phyloP scores from a whole-genome alignment of 2,888 invertebrate genomes.

The Papilio protenor region DNA sequence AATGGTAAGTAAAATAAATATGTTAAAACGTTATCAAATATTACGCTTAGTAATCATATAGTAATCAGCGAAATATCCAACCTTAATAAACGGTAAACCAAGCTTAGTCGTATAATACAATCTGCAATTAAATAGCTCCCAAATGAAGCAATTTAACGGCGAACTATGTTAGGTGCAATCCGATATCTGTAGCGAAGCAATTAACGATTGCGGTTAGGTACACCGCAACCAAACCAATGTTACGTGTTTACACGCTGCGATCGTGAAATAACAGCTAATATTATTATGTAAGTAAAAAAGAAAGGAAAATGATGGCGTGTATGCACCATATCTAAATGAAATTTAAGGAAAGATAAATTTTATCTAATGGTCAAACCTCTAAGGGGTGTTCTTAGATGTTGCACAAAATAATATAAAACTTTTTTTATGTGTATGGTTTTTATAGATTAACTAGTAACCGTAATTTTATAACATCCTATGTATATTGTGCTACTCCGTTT shows the following conservation, averaged over 20 bases:
- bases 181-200: slow-evolving; percentile 32
- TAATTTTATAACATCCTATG: background rate
- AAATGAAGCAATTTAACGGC: slow-evolving; percentile 19
- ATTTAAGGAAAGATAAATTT: background rate
- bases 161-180: slow-evolving; percentile 11
- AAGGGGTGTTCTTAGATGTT: no score
- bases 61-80: background rate
- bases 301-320: no score
- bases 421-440: background rate
- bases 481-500: background rate
- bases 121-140: slow-evolving; percentile 2
- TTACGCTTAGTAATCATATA: no score
- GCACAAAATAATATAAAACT: background rate
- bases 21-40: background rate
- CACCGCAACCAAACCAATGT: slow-evolving; percentile 8
- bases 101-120: background rate
- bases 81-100: background rate
- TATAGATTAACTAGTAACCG: background rate
- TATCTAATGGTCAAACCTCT: background rate
- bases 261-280: slow-evolving; percentile 9
- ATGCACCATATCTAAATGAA: no score
- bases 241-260: slow-evolving; percentile 10
- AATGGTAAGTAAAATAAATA: slow-evolving; percentile 63
- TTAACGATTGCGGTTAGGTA: slow-evolving; percentile 17
- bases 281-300: no score